Percentiles rank a stretch among this genome's conserved stretches.
Evolutionary conservation across 1,140 invertebrate species (phyloP).

Genomic region (Mesaphorura yosii): DNA sequence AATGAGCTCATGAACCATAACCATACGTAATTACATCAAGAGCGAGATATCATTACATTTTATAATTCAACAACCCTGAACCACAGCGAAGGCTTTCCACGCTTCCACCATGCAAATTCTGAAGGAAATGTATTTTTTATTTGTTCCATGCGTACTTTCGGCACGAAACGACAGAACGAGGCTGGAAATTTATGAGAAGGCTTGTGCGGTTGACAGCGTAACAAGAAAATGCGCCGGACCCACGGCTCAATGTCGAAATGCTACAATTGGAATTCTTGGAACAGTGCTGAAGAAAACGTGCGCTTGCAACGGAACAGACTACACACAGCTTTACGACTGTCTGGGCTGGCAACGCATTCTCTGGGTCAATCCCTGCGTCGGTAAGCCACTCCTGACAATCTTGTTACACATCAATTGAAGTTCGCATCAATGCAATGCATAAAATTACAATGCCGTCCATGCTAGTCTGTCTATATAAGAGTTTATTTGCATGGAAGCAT

Average conservation of each 20-base stretch:
- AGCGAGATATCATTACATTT: too few species aligned
- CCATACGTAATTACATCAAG: too few species aligned
- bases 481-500: background rate
- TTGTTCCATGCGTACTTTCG: too few species aligned
- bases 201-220: constrained; percentile 74
- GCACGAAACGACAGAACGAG: constrained; percentile 51
- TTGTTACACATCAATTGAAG: too few species aligned
- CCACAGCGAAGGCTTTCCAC: too few species aligned
- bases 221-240: constrained; percentile 80
- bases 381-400: constrained; percentile 51
- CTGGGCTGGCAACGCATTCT: constrained; percentile 78
- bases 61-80: too few species aligned
- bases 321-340: constrained; percentile 69
- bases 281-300: constrained; percentile 70
- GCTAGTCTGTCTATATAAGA: too few species aligned
- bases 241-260: constrained; percentile 60
- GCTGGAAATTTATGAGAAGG: constrained; percentile 75
- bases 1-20: too few species aligned
- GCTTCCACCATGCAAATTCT: too few species aligned
- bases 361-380: constrained; percentile 82
- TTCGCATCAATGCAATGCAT: too few species aligned
- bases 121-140: too few species aligned
- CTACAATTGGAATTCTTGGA: constrained; percentile 71
- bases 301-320: constrained; percentile 69
- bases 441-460: too few species aligned